Evolutionary conservation across 30 jellyfish, hydroid and myxozoan species (phyloP).

Genomic region (Euphysa ruthae): DNA sequence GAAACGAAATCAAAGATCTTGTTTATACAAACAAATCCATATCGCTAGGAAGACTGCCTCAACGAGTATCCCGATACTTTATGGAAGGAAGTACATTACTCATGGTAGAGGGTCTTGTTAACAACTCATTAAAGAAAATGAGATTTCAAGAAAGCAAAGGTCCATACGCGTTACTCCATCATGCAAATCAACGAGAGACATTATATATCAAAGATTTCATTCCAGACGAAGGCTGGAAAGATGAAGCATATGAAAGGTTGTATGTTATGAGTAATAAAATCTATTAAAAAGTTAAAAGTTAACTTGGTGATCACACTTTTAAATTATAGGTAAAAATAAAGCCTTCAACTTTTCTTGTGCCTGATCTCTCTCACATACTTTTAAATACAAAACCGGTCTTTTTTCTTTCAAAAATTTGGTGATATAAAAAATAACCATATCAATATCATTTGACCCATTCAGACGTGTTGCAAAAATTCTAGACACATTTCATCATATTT

Average conservation of each 20-base stretch:
- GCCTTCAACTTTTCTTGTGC: no score
- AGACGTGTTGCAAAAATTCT: no score
- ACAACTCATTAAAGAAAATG: not conserved
- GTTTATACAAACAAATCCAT: conserved; percentile 59
- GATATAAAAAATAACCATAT: no score
- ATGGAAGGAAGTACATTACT: conserved; percentile 68
- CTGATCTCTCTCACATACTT: no score
- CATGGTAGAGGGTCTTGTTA: conserved; percentile 4
- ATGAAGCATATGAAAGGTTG: conserved; percentile 11
- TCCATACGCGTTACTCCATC: conserved; percentile 53
- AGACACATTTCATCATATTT: no score
- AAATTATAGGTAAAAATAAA: no score
- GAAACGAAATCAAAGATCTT: conserved; percentile 36
- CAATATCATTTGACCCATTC: no score
- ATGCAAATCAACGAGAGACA: conserved; percentile 22
- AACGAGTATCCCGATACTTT: conserved; percentile 54
- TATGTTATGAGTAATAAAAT: conserved; percentile 26
- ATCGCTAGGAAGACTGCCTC: conserved; percentile 63
- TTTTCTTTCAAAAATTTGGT: no score
- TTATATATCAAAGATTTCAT: conserved; percentile 2
- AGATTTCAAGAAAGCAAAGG: conserved; percentile 46
- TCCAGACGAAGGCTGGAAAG: conserved; percentile 37
- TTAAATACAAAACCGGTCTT: no score
- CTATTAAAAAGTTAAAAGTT: no score
- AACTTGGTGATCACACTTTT: no score